Evolutionary conservation across 92 coral and sea anemone genomes (phyloP).

Genomic region (Pocillopora grandis): DNA sequence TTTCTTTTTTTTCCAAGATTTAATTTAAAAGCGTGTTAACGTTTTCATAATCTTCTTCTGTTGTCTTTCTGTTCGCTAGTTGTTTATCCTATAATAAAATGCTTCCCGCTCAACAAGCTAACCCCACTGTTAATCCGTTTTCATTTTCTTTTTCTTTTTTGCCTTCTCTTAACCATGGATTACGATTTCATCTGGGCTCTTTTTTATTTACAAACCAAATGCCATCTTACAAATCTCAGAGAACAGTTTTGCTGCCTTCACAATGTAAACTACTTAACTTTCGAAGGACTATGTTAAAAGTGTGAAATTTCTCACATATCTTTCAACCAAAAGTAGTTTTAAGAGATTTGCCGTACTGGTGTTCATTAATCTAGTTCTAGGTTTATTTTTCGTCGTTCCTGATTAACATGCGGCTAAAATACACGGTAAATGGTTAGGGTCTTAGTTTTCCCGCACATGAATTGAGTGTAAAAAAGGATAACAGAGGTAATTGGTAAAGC

Average conservation of each 20-base stretch:
- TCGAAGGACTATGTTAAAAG: background rate
- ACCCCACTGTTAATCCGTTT: constrained; percentile 16
- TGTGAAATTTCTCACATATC: background rate
- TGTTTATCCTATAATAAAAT: constrained; percentile 13
- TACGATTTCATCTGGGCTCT: constrained; percentile 5
- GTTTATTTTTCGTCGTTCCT: background rate
- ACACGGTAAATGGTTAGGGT: background rate
- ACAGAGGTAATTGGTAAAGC: background rate
- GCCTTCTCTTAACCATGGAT: constrained; percentile 12
- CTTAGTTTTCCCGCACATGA: background rate
- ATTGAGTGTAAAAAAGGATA: background rate
- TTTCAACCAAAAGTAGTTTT: background rate
- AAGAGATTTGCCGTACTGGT: background rate
- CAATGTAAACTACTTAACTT: background rate
- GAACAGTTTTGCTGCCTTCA: background rate
- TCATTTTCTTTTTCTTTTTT: no score
- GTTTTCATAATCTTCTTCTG: constrained; percentile 22
- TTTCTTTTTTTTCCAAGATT: constrained; percentile 18
- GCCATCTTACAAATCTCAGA: background rate
- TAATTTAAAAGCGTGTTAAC: constrained; percentile 36
- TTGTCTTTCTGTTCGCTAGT: background rate
- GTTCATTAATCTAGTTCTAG: background rate
- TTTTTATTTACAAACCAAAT: background rate
- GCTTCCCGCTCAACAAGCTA: constrained; percentile 30
- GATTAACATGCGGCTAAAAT: background rate